phyloP scores from a whole-genome alignment of 2,797 vertebrate genomes.

The Siniperca undulata region DNA sequence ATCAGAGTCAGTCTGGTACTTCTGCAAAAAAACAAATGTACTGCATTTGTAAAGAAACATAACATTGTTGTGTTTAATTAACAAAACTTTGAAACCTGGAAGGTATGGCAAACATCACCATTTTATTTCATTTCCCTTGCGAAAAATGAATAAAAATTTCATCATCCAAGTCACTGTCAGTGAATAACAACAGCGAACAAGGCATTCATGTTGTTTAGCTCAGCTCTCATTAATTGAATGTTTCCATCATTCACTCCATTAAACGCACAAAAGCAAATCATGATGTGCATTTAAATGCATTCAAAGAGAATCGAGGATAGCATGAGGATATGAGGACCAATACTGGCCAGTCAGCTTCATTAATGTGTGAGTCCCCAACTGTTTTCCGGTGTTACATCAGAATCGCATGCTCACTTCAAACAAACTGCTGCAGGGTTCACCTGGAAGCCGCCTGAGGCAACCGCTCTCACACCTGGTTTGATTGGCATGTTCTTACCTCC shows the following conservation, averaged over 20 bases:
- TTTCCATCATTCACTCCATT: conserved; percentile 54
- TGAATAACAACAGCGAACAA: conserved; percentile 42
- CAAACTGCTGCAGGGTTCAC: conserved; percentile 76
- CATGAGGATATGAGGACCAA: conserved; percentile 8
- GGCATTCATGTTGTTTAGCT: conserved; percentile 50
- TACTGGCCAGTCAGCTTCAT: conserved; percentile 61
- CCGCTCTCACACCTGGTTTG: conserved; percentile 73
- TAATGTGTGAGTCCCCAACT: conserved; percentile 51
- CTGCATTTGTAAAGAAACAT: conserved; percentile 2
- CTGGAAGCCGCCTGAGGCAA: conserved; percentile 81
- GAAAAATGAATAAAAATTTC: conserved; percentile 64
- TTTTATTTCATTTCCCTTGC: conserved; percentile 31
- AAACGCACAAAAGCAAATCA: conserved; percentile 43
- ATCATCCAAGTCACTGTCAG: conserved; percentile 63
- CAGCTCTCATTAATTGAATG: conserved; percentile 65
- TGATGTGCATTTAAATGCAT: conserved; percentile 52
- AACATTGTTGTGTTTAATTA: conserved; percentile 26
- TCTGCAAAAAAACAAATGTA: conserved; percentile 26
- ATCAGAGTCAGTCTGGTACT: conserved; percentile 8
- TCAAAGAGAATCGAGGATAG: conserved; percentile 36
- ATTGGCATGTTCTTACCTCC: conserved; percentile 72
- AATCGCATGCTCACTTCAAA: conserved; percentile 72
- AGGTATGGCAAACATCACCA: conserved; percentile 8
- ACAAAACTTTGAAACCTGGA: conserved; percentile 24
- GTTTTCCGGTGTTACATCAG: conserved; percentile 75